phyloP scores from a whole-genome alignment of 2,113 vertebrate genomes.

The Pyrgilauda ruficollis region DNA sequence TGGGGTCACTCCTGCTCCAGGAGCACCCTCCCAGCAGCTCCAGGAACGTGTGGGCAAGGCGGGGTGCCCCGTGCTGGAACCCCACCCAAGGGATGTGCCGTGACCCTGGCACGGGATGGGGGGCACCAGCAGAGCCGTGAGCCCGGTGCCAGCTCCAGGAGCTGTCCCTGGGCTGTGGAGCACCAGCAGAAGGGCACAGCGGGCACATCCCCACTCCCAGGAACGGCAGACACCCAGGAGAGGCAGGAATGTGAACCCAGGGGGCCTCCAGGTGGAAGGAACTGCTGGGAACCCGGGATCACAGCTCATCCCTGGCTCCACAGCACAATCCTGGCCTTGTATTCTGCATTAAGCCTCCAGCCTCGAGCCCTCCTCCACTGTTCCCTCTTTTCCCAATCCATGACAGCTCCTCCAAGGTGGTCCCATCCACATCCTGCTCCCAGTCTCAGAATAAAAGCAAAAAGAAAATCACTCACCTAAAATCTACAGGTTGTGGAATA shows the following conservation, averaged over 20 bases:
- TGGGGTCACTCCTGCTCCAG: not conserved
- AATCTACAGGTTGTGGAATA: not conserved
- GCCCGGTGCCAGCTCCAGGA: not conserved
- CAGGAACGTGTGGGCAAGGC: fast-evolving
- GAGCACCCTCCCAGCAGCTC: not conserved
- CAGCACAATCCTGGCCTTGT: not conserved
- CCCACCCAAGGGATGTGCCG: fast-evolving
- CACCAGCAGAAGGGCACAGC: not conserved
- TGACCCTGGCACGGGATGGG: fast-evolving
- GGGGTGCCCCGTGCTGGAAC: fast-evolving
- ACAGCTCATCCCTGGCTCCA: fast-evolving
- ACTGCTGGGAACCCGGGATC: fast-evolving
- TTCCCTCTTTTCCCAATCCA: not conserved
- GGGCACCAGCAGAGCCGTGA: fast-evolving
- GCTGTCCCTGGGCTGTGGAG: too few relatives aligned
- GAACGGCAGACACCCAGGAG: fast-evolving
- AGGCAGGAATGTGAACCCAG: not conserved
- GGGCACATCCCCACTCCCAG: not conserved
- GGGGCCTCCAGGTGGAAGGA: not conserved
- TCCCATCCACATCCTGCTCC: fast-evolving
- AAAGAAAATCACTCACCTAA: not conserved
- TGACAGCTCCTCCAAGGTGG: not conserved
- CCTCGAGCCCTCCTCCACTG: not conserved
- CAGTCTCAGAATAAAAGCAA: not conserved
- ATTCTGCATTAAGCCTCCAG: not conserved